Evolutionary conservation across 2,797 vertebrate genomes (phyloP), one percentile per base, ranked within the genome.

Genomic region (Cyclopterus lumpus): DNA sequence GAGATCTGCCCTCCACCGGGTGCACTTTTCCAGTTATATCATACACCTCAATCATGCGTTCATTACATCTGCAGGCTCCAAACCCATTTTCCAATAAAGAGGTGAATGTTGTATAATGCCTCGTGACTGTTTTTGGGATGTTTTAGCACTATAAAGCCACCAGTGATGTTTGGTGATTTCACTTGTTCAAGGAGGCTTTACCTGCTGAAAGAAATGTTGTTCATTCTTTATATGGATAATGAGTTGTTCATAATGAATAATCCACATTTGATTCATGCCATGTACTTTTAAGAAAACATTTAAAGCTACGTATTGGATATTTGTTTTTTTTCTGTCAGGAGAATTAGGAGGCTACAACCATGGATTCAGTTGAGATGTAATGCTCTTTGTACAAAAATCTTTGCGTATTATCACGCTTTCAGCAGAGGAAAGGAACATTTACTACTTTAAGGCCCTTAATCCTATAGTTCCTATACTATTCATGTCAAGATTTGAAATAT

Each of bases 81-180:
- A 75, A 75, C 42, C 28, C 38, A 48, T 54, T 54, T 54, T 4
- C 16, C 2, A 58, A n/a, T 36, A 57, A 66, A 69, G 54, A 22
- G 65, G 30, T 20, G 49, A 71, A 28, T 55, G 40, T 32, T 16
- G 22, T 54, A 44, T 42, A 24, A 53, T 40, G 7, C 40, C 9
- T 51, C 26, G 69, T 59, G 62, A 34, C 55, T 69, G 14, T 28
- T 26, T 16, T 14, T 40, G 1, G n/a, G n/a, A 12, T 32, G 6
- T 16, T 60, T 46, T 60, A 40, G 66, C 11, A 46, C 12, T 24
- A 26, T 4, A n/a, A 64, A 36, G 58, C 22, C 36, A 28, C 8
- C 20, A 48, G 46, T 66, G 22, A 51, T 16, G 15, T 36, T 18
- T 16, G 44, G 30, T 70, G 15, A 36, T 67, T 60, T 38, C 1